Evolutionary conservation across 2,113 vertebrate genomes (phyloP).

Genomic region (Charadrius vociferus): DNA sequence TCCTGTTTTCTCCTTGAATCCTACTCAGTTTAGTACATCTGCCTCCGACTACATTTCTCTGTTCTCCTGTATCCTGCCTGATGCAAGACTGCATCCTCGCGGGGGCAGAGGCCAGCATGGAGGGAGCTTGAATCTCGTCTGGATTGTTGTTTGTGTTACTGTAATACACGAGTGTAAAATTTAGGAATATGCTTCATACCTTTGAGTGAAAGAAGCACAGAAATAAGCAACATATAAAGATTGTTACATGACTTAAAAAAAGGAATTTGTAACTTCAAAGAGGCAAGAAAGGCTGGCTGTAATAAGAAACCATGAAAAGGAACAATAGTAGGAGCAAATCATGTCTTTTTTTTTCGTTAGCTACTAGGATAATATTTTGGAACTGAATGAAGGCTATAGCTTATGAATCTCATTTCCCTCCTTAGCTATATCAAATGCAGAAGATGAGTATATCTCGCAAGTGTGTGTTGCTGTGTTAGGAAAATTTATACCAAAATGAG

Average conservation of each 20-base stretch:
- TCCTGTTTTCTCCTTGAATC: background rate
- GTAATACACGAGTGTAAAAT: background rate
- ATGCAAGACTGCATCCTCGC: background rate
- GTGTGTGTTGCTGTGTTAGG: background rate
- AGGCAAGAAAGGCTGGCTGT: background rate
- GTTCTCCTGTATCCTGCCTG: background rate
- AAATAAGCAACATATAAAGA: background rate
- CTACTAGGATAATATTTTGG: background rate
- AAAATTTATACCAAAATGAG: background rate
- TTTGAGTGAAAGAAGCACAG: background rate
- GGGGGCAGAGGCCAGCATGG: background rate
- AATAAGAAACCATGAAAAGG: background rate
- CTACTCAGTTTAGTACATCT: background rate
- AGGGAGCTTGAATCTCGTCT: background rate
- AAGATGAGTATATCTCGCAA: background rate
- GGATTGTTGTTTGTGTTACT: background rate
- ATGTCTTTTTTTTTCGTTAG: background rate
- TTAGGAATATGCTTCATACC: background rate
- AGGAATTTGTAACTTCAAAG: background rate
- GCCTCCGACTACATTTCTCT: background rate
- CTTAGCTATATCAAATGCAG: background rate
- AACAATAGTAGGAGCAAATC: background rate
- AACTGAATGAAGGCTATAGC: background rate
- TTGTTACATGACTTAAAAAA: background rate
- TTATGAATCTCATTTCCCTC: conserved; percentile 5